These are phyloP conservation scores for Willowsia nigromaculata DNA, from an alignment of 2,888 invertebrate genomes.

Conservation along the genomic window DNA sequence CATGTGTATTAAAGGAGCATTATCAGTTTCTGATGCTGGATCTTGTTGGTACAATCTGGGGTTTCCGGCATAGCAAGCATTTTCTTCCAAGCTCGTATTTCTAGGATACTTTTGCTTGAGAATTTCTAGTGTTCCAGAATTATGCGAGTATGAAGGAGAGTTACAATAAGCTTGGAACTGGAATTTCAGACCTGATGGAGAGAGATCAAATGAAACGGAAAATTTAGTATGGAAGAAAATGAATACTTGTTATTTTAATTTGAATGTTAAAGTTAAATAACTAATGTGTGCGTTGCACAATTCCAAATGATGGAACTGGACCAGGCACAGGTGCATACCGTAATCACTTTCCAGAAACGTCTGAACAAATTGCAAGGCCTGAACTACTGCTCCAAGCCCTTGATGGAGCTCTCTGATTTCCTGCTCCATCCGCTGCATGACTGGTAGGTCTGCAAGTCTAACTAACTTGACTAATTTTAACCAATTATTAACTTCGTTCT, in stretches of 20 bases:
- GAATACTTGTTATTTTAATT: no score
- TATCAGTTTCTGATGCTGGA: background rate
- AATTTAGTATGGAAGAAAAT: no score
- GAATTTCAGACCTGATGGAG: conserved; percentile 5
- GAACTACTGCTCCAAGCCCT: background rate
- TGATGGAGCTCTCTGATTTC: conserved; percentile 7
- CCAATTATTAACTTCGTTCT: no score
- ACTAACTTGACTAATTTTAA: no score
- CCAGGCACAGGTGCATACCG: background rate
- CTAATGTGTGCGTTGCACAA: no score
- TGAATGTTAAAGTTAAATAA: no score
- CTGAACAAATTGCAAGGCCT: conserved; percentile 2
- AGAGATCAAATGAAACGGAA: background rate
- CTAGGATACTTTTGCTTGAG: conserved; percentile 15
- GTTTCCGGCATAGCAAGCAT: background rate
- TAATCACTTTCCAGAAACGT: conserved; percentile 31
- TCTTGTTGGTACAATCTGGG: background rate
- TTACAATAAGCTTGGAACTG: conserved; percentile 10
- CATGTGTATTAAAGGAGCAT: background rate
- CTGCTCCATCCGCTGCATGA: background rate
- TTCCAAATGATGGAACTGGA: no score
- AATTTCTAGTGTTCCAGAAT: background rate
- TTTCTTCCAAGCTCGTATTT: background rate
- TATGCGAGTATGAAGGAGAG: background rate
- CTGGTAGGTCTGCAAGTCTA: no score